Evolutionary conservation across 2,888 invertebrate genomes (phyloP).

Genomic region (Oeneis ivallda): DNA sequence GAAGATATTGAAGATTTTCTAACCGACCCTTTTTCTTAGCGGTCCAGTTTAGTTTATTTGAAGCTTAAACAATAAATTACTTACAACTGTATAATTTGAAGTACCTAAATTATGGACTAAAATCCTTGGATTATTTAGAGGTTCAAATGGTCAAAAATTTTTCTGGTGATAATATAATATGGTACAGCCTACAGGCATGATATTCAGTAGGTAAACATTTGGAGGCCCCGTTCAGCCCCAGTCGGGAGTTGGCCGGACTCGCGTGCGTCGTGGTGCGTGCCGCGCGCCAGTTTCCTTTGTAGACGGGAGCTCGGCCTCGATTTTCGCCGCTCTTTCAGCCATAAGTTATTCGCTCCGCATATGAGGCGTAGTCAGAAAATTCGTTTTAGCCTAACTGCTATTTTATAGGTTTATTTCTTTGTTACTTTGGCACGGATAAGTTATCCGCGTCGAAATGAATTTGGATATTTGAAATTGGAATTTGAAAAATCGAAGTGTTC

Average conservation of each 20-base stretch:
- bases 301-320: slow-evolving; percentile 69
- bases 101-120: too few relatives aligned
- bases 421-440: background rate
- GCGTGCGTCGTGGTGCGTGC: slow-evolving; percentile 76
- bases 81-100: too few relatives aligned
- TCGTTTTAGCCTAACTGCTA: slow-evolving; percentile 18
- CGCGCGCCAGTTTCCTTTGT: slow-evolving; percentile 69
- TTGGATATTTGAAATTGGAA: background rate
- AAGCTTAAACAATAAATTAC: too few relatives aligned
- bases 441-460: background rate
- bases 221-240: slow-evolving; percentile 13
- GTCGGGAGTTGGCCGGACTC: slow-evolving; percentile 53
- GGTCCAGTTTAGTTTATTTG: too few relatives aligned
- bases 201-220: too few relatives aligned
- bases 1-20: too few relatives aligned
- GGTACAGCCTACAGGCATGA: too few relatives aligned
- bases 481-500: background rate
- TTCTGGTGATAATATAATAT: too few relatives aligned
- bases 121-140: too few relatives aligned
- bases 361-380: slow-evolving; percentile 47
- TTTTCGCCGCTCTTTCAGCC: slow-evolving; percentile 68
- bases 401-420: slow-evolving; percentile 10
- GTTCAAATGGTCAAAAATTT: too few relatives aligned
- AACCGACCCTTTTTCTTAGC: too few relatives aligned
- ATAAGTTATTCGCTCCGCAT: slow-evolving; percentile 75